A percentile compares a stretch with the other conserved stretches of the same genome.
Evolutionary conservation across 2,113 vertebrate species (phyloP).

Genomic region (Thalassarche chlororhynchos): DNA sequence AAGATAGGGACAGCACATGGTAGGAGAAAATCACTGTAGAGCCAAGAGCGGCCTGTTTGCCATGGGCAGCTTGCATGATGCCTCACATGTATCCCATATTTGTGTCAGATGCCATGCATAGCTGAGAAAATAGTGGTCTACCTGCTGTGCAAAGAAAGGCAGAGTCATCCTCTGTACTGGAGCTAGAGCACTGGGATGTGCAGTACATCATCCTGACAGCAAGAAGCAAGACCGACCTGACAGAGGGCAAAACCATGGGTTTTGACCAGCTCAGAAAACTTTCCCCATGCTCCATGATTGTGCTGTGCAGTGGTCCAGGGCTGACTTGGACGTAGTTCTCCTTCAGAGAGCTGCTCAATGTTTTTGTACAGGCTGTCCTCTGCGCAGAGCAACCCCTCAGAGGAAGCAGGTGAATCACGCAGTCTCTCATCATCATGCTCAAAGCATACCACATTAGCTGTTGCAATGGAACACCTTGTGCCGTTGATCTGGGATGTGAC

Average conservation of each 20-base stretch:
- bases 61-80: neutral
- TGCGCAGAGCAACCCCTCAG: neutral
- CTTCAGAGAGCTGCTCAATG: neutral
- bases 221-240: neutral
- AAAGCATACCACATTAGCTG: neutral
- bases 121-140: neutral
- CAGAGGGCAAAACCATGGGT: neutral
- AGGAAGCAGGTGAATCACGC: neutral
- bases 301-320: neutral
- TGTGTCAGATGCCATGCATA: neutral
- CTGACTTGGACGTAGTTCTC: neutral
- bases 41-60: neutral
- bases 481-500: neutral
- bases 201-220: neutral
- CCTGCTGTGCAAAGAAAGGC: neutral
- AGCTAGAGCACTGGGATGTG: neutral
- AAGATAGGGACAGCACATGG: neutral
- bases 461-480: neutral
- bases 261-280: neutral
- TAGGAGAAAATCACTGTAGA: neutral
- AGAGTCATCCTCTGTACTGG: neutral
- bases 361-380: neutral
- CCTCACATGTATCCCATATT: neutral
- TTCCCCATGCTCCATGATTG: neutral
- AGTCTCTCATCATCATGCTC: neutral